Evolutionary conservation across 2,888 invertebrate genomes (phyloP).

Genomic region (Neria commutata): DNA sequence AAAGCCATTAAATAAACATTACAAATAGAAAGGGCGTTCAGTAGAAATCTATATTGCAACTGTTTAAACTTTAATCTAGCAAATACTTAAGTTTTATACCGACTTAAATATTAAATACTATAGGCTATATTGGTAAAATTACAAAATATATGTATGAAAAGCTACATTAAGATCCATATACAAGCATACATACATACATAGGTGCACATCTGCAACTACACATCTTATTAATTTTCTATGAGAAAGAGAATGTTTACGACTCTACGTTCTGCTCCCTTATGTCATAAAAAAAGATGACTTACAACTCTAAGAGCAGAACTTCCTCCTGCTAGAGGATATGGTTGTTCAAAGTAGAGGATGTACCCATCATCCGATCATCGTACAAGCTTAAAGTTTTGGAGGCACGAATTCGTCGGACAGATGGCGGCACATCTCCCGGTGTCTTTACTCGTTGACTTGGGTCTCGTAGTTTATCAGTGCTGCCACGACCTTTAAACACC

Average conservation of each 20-base stretch:
- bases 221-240: not conserved
- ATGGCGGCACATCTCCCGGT: constrained; percentile 81
- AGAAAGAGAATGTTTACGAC: not conserved
- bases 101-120: too few relatives aligned
- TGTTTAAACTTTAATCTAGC: too few relatives aligned
- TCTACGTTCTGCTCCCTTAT: not conserved
- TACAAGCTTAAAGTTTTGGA: constrained; percentile 82
- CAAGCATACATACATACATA: constrained; percentile 35
- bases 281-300: constrained; percentile 30
- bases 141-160: not conserved
- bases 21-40: too few relatives aligned
- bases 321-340: constrained; percentile 63
- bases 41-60: too few relatives aligned
- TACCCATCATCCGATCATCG: constrained; percentile 85
- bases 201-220: constrained; percentile 1
- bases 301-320: constrained; percentile 62
- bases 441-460: constrained; percentile 81
- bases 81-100: too few relatives aligned
- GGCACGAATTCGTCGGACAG: constrained; percentile 74
- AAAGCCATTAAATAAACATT: too few relatives aligned
- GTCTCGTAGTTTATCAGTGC: constrained; percentile 70
- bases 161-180: not conserved
- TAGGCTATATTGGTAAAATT: too few relatives aligned
- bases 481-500: constrained; percentile 72
- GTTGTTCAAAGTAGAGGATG: constrained; percentile 55